Evolutionary conservation across 2,888 invertebrate species (phyloP).

Genomic region (Eubasilissa splendida): DNA sequence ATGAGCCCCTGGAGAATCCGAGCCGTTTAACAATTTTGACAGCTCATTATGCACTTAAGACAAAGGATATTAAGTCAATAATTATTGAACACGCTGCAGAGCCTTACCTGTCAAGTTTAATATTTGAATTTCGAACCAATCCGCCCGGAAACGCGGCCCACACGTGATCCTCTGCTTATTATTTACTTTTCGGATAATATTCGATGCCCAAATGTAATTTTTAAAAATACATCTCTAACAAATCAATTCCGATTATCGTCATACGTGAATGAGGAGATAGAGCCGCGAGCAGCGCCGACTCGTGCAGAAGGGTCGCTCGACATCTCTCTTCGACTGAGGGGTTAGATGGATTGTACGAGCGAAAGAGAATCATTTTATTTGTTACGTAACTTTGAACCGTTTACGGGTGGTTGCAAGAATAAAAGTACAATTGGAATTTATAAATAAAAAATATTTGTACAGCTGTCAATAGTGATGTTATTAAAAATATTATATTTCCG

Average conservation of each 20-base stretch:
- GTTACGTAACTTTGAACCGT: background rate
- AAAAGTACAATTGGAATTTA: background rate
- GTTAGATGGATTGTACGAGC: background rate
- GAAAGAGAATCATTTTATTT: background rate
- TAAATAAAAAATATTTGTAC: background rate
- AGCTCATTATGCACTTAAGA: slow-evolving; percentile 27
- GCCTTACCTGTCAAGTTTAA: slow-evolving; percentile 21
- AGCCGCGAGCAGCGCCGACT: slow-evolving; percentile 14
- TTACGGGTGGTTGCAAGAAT: background rate
- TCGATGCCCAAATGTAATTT: slow-evolving; percentile 33
- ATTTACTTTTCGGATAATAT: slow-evolving; percentile 26
- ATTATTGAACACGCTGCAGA: slow-evolving; percentile 24
- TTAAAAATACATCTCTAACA: slow-evolving; percentile 43
- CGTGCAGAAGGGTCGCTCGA: slow-evolving; percentile 17
- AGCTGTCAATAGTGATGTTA: background rate
- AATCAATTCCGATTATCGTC: slow-evolving; percentile 55
- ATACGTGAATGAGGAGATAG: slow-evolving; percentile 38
- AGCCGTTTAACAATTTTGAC: slow-evolving; percentile 14
- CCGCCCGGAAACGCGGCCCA: slow-evolving; percentile 17
- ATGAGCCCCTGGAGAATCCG: background rate
- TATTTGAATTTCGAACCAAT: slow-evolving; percentile 23
- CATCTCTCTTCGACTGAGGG: background rate
- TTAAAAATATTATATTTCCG: slow-evolving; percentile 7
- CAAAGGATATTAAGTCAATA: slow-evolving; percentile 32
- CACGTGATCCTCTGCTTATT: slow-evolving; percentile 4